A percentile compares a stretch with the other conserved stretches of the same genome.
Conservation (phyloP, 2,888 invertebrate genomes). For the Eupithecia exiguata region DNA sequence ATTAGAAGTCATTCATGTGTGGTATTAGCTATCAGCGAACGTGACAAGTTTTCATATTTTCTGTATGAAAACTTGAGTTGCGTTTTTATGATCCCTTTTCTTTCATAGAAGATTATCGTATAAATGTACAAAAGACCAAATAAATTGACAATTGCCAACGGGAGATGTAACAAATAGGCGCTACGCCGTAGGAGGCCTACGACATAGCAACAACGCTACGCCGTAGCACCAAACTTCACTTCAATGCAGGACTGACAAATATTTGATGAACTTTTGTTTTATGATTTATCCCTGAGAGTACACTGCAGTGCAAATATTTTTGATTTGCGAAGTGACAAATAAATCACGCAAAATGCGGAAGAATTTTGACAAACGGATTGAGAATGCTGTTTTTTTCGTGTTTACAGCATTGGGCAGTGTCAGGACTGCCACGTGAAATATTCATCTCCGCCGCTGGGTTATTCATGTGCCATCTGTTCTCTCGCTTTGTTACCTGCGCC, state of each 20-base stretch:
- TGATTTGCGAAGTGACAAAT: not conserved
- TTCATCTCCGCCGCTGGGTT: constrained; percentile 60
- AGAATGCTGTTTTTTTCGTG: constrained; percentile 3
- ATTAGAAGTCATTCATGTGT: constrained; percentile 1
- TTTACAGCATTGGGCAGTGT: constrained; percentile 7
- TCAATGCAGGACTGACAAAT: not conserved
- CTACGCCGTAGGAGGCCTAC: not conserved
- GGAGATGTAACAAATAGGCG: too few species aligned
- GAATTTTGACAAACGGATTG: constrained; percentile 2
- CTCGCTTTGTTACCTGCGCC: constrained; percentile 58
- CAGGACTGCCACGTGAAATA: constrained; percentile 57
- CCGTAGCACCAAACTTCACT: not conserved
- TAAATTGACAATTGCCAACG: not conserved
- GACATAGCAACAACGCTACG: not conserved
- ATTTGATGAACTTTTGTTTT: constrained; percentile 21
- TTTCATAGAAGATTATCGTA: not conserved
- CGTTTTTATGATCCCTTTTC: not conserved
- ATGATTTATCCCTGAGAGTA: constrained; percentile 8
- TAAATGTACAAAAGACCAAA: not conserved
- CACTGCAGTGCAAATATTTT: constrained; percentile 7
- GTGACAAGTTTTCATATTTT: not conserved
- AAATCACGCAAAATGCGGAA: not conserved
- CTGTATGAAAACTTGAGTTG: not conserved
- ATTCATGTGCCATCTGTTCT: constrained; percentile 67
- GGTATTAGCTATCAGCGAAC: not conserved